Conservation (phyloP, 2,888 invertebrate genomes). For the Melipona bicolor region DNA sequence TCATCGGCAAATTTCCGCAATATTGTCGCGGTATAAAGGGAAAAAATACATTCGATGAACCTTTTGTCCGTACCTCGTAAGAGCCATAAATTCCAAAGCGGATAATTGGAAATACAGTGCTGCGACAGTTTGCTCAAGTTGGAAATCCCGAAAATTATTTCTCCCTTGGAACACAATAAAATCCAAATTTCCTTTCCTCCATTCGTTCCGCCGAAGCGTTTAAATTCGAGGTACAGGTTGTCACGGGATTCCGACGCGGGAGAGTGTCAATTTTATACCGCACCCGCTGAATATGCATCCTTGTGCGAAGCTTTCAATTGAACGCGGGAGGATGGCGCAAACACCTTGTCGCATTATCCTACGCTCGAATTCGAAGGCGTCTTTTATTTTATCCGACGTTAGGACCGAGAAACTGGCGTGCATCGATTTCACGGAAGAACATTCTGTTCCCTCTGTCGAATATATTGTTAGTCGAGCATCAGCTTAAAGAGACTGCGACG, state of each 20-base stretch:
- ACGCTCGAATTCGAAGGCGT: conserved; percentile 20
- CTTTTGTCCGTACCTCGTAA: background rate
- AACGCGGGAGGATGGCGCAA: background rate
- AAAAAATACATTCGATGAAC: no score
- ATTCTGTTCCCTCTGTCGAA: conserved; percentile 43
- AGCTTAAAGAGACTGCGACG: conserved; percentile 56
- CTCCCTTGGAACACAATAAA: background rate
- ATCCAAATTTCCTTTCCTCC: conserved; percentile 2
- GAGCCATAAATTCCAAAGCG: background rate
- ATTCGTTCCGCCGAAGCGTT: conserved; percentile 2
- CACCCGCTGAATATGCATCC: conserved; percentile 25
- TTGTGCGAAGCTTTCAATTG: conserved; percentile 27
- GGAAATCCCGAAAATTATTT: conserved; percentile 11
- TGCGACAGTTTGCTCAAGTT: background rate
- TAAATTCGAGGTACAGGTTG: conserved; percentile 15
- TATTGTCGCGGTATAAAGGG: no score
- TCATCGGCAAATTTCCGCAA: no score
- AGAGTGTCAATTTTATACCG: conserved; percentile 24
- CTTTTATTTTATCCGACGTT: conserved; percentile 41
- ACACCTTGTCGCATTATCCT: conserved; percentile 28
- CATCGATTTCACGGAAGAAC: conserved; percentile 60
- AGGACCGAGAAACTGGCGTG: conserved; percentile 45
- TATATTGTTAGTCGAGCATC: conserved; percentile 63
- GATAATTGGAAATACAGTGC: background rate
- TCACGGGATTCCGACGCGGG: background rate